phyloP scores from a whole-genome alignment of 1,140 invertebrate genomes.

The Drosophila willistoni region DNA sequence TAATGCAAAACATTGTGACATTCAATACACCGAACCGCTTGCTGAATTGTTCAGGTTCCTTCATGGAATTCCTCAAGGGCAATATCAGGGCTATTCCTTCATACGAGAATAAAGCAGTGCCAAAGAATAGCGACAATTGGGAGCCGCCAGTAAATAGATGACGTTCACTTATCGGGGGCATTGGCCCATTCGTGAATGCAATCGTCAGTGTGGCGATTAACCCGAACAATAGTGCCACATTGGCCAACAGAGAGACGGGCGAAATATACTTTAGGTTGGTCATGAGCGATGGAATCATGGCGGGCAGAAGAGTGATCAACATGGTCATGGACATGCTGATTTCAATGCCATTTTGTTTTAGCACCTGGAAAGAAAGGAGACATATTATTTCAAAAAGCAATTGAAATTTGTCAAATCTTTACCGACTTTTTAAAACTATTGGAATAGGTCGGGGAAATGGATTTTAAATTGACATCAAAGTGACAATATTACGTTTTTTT shows the following conservation, averaged over 20 bases:
- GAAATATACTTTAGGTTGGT: slow-evolving; percentile 90
- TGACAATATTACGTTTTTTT: too few species aligned
- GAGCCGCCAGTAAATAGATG: slow-evolving; percentile 85
- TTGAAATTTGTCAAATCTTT: too few species aligned
- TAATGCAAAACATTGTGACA: slow-evolving; percentile 89
- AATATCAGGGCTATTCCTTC: slow-evolving; percentile 92
- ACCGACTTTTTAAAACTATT: too few species aligned
- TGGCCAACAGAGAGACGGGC: slow-evolving; percentile 89
- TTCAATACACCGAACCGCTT: slow-evolving; percentile 92
- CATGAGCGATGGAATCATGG: slow-evolving; percentile 89
- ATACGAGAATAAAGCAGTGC: slow-evolving; percentile 90
- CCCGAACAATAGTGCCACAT: slow-evolving; percentile 87
- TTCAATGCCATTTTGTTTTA: slow-evolving; percentile 86
- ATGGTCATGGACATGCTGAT: slow-evolving; percentile 87
- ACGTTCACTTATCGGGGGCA: slow-evolving; percentile 85
- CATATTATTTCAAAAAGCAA: not conserved
- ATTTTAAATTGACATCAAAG: too few species aligned
- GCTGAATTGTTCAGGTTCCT: slow-evolving; percentile 89
- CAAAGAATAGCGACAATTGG: slow-evolving; percentile 88
- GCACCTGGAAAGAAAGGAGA: slow-evolving; percentile 84
- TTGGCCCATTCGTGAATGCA: slow-evolving; percentile 85
- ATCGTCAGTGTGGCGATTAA: slow-evolving; percentile 89
- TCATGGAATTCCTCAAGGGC: slow-evolving; percentile 95
- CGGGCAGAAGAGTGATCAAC: slow-evolving; percentile 88
- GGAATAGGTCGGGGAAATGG: too few species aligned